Conservation (phyloP, 2,797 vertebrate species). For the Coccyzus lansbergi region DNA sequence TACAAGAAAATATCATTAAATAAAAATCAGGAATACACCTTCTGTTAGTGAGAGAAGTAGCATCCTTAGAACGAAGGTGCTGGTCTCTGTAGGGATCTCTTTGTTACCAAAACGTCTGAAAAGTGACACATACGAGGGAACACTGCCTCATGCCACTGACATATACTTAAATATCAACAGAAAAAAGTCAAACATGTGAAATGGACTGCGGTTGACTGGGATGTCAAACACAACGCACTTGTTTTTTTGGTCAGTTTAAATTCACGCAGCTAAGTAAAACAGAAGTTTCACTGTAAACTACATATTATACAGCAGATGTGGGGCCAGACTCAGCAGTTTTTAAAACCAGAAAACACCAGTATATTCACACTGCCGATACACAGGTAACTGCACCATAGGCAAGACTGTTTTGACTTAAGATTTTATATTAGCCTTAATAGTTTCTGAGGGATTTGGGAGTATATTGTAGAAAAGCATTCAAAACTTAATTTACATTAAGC, state of each 20-base stretch:
- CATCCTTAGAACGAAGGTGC: background rate
- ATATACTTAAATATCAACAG: background rate
- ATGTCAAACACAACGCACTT: background rate
- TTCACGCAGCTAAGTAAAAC: background rate
- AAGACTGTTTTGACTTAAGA: background rate
- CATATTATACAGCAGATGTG: background rate
- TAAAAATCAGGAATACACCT: background rate
- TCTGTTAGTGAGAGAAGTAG: background rate
- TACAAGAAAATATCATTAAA: background rate
- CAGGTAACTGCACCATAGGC: background rate
- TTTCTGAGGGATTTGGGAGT: background rate
- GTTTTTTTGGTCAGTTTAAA: background rate
- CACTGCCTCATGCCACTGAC: rapidly evolving
- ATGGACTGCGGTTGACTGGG: background rate
- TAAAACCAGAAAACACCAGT: background rate
- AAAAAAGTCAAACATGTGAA: background rate
- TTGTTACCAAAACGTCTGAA: background rate
- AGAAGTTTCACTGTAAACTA: background rate
- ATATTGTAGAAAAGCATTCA: background rate
- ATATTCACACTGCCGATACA: background rate
- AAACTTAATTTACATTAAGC: background rate
- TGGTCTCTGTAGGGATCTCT: background rate
- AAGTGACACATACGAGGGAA: background rate
- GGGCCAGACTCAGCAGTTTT: background rate
- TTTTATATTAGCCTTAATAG: background rate